phyloP scores from a whole-genome alignment of 2,888 invertebrate species.

The Alsophila aescularia region DNA sequence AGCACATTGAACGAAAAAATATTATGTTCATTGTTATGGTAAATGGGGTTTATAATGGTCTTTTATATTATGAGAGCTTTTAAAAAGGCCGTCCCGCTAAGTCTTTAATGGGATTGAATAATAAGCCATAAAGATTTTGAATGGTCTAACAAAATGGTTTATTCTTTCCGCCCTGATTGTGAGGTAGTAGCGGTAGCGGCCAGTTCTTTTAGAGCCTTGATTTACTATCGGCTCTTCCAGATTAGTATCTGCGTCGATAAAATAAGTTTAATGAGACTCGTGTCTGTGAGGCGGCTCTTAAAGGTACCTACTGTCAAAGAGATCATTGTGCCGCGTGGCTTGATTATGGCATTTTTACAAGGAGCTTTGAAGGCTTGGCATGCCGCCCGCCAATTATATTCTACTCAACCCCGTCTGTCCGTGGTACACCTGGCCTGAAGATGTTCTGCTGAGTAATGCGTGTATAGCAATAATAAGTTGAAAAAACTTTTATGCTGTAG shows the following conservation, averaged over 20 bases:
- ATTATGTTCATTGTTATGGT: conserved; percentile 75
- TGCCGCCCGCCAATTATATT: conserved; percentile 82
- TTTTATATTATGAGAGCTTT: conserved; percentile 73
- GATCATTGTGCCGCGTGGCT: conserved; percentile 79
- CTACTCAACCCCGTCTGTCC: conserved; percentile 69
- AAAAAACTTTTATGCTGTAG: too few relatives aligned
- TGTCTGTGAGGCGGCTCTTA: conserved; percentile 81
- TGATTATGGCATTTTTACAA: conserved; percentile 83
- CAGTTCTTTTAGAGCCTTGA: conserved; percentile 67
- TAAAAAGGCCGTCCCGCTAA: conserved; percentile 74
- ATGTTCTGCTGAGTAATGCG: conserved; percentile 36
- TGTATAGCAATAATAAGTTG: conserved; percentile 7
- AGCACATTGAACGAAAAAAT: conserved; percentile 64
- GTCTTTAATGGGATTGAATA: conserved; percentile 79
- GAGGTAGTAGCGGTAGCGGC: conserved; percentile 62
- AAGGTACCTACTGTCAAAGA: conserved; percentile 82
- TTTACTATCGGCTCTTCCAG: conserved; percentile 71
- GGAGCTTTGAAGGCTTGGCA: conserved; percentile 75
- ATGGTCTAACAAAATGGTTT: conserved; percentile 75
- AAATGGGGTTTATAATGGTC: conserved; percentile 76
- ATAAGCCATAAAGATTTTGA: conserved; percentile 80
- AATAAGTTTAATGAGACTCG: conserved; percentile 80
- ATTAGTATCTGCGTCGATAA: conserved; percentile 77
- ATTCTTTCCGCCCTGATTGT: conserved; percentile 68
- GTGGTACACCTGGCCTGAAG: conserved; percentile 48